Percentiles rank a stretch among this genome's conserved stretches.
Evolutionary conservation across 2,888 invertebrate species (phyloP).

Genomic region (Unio pictorum): DNA sequence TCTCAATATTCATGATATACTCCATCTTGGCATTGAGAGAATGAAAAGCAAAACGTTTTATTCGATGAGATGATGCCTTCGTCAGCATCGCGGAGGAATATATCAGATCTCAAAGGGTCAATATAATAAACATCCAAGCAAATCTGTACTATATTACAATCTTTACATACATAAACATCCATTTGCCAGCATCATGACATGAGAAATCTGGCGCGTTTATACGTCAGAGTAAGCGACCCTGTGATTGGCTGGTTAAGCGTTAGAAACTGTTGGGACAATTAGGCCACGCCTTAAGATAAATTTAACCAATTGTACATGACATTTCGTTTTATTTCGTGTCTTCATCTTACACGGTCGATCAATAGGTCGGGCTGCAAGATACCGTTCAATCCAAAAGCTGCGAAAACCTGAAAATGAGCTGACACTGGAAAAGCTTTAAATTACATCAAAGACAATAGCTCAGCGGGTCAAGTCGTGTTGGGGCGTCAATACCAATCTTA

Average conservation of each 20-base stretch:
- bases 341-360: slow-evolving; percentile 14
- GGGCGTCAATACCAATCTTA: too few relatives aligned
- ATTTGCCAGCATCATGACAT: too few relatives aligned
- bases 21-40: too few relatives aligned
- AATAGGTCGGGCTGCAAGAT: slow-evolving; percentile 19
- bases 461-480: too few relatives aligned
- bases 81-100: too few relatives aligned
- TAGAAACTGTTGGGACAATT: slow-evolving; percentile 16
- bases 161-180: too few relatives aligned
- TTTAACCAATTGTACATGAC: slow-evolving; percentile 27
- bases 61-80: too few relatives aligned
- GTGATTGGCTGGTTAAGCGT: slow-evolving; percentile 21
- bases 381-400: slow-evolving; percentile 23
- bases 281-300: slow-evolving; percentile 23
- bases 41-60: too few relatives aligned
- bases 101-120: too few relatives aligned
- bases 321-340: slow-evolving; percentile 13
- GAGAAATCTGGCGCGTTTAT: slow-evolving; percentile 33
- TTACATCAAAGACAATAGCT: slow-evolving; percentile 19
- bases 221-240: slow-evolving; percentile 19
- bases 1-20: too few relatives aligned
- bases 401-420: slow-evolving; percentile 13
- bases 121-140: too few relatives aligned
- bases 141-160: too few relatives aligned
- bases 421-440: slow-evolving; percentile 19